These are phyloP conservation scores for Herpailurus yagouaroundi DNA, from an alignment of 2,113 vertebrate species.

Conservation along the genomic window DNA sequence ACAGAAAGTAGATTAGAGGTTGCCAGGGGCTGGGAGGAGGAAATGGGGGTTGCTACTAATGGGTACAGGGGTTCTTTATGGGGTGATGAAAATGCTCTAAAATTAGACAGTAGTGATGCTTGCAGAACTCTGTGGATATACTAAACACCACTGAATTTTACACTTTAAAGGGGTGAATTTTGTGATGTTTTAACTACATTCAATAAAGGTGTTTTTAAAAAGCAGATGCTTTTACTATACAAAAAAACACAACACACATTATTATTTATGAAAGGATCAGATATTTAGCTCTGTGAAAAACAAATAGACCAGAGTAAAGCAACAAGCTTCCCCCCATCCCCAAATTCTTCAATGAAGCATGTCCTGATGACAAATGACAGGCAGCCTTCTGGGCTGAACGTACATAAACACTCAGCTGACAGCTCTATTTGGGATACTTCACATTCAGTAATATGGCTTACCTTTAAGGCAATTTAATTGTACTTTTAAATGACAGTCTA, in stretches of 20 bases:
- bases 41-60: not conserved
- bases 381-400: not conserved
- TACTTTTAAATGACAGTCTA: slow-evolving; percentile 34
- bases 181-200: not conserved
- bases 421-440: not conserved
- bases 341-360: not conserved
- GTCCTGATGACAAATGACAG: not conserved
- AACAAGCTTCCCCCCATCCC: not conserved
- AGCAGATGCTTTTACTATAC: not conserved
- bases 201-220: not conserved
- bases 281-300: not conserved
- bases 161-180: not conserved
- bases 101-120: not conserved
- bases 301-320: not conserved
- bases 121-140: not conserved
- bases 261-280: not conserved
- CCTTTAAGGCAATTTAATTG: slow-evolving; percentile 52
- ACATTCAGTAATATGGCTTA: slow-evolving; percentile 42
- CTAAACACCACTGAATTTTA: not conserved
- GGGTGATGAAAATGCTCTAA: not conserved
- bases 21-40: not conserved
- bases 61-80: not conserved
- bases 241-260: not conserved
- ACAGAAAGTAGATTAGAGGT: not conserved
- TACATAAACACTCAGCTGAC: slow-evolving; percentile 15